Base-by-base conservation (phyloP, 2,797 vertebrate genomes). In the Eptatretus atami region DNA sequence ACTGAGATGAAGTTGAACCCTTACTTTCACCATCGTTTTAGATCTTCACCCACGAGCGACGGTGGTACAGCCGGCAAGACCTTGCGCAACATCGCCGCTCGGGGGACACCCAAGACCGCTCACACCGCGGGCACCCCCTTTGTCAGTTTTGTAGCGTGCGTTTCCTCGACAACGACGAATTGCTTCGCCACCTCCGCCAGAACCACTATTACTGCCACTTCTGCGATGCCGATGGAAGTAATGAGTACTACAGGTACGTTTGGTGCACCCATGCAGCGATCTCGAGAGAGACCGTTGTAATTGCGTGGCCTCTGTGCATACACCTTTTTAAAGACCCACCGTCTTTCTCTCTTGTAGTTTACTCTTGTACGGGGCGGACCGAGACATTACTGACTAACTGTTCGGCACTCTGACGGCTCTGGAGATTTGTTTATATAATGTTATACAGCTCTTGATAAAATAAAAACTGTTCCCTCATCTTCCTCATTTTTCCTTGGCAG, bases 201-300 rank as follows among this genome's bases (percentile, higher is more conserved):
- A 87, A 98, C 70, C 92, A 98, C 73, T 98, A 86, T 68, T 98
- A 93, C 73, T 98, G 92, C 69, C 90, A 98, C 71, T 98, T 98
- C 72, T 98, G 92, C 53, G 92, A 98, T 12, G 78, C 87, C 0
- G 92, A 98, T 0, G 90, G 92, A 9, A 87, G 87, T 44, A 88
- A 96, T 74, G 92, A 98, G 68, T 98, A 96, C 71, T 98, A 98
- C 73, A 85, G 90, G 88, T 88, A 53, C 60, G 71, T n/a, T 8
- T 3, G 31, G 31, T 8, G 6, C 31, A 44, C 31, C 31, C 31
- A 44, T 44, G 31, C 31, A 44, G 31, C 6, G 31, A 44, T 44
- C 31, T 4, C 4, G 31, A 8, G 31, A 44, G 31, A 44, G 31
- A 3, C 31, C 31, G 3, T 4, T 44, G 4, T 44, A 44, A 44